Percentiles rank a stretch among this genome's conserved stretches.
Evolutionary conservation across 1,140 invertebrate species (phyloP).

Genomic region (Aphelenchoides avenae): DNA sequence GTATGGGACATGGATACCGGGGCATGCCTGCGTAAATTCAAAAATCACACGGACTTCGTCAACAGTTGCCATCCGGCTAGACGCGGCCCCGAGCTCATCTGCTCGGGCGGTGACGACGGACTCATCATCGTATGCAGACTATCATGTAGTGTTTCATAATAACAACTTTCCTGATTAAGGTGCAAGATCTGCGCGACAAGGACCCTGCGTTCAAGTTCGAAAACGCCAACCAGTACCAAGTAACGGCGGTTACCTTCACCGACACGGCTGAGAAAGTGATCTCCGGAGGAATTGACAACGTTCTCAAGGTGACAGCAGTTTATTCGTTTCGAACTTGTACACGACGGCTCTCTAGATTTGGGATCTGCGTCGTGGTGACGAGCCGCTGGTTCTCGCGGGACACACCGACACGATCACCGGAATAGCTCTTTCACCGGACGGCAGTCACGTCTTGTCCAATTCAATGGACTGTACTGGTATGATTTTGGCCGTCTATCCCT

Average conservation of each 20-base stretch:
- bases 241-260: constrained; percentile 87
- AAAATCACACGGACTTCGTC: constrained; percentile 68
- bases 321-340: background rate
- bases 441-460: constrained; percentile 86
- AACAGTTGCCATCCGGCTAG: constrained; percentile 69
- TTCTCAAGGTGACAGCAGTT: constrained; percentile 79
- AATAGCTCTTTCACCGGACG: constrained; percentile 83
- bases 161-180: constrained; percentile 52
- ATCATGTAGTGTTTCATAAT: constrained; percentile 14
- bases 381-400: constrained; percentile 77
- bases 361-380: constrained; percentile 85
- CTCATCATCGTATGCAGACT: constrained; percentile 70
- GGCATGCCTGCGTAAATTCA: constrained; percentile 80
- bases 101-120: constrained; percentile 90
- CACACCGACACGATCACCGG: constrained; percentile 94
- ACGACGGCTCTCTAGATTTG: constrained; percentile 67
- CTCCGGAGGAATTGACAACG: constrained; percentile 92
- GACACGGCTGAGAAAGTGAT: constrained; percentile 85
- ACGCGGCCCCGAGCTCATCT: constrained; percentile 79
- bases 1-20: constrained; percentile 89
- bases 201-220: constrained; percentile 77
- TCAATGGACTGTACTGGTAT: constrained; percentile 86
- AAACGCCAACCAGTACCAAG: constrained; percentile 70
- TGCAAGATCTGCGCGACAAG: constrained; percentile 77
- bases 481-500: constrained; percentile 9